Conservation (phyloP, 2,797 vertebrate species). For the Myoxocephalus aenaeus region DNA sequence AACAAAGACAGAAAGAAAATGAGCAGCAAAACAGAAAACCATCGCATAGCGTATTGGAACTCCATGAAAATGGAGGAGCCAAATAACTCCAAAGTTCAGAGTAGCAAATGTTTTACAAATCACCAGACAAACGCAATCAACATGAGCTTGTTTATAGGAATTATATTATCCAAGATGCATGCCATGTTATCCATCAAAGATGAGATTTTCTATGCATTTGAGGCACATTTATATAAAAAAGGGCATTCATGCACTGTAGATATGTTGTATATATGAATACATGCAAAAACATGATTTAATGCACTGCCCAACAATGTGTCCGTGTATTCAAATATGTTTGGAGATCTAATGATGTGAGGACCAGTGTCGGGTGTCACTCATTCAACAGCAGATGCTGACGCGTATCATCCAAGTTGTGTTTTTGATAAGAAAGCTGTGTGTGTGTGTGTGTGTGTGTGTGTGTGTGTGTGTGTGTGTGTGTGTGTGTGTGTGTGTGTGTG, state of each 20-base stretch:
- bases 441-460: neutral
- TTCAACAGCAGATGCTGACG: conserved; percentile 62
- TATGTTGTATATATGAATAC: neutral
- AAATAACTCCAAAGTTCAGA: conserved; percentile 34
- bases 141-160: conserved; percentile 30
- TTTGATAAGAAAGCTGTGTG: conserved; percentile 56
- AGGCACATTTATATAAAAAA: neutral
- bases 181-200: neutral
- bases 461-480: conserved; percentile 5
- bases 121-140: conserved; percentile 28
- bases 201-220: neutral
- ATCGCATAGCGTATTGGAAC: conserved; percentile 18
- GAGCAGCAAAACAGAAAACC: neutral
- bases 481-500: conserved; percentile 6
- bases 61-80: conserved; percentile 46
- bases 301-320: conserved; percentile 12
- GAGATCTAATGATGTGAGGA: conserved; percentile 63
- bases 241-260: neutral
- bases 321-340: conserved; percentile 34
- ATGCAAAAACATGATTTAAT: neutral
- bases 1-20: conserved; percentile 35
- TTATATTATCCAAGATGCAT: neutral
- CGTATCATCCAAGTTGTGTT: conserved; percentile 61
- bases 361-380: conserved; percentile 39
- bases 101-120: conserved; percentile 42